Percentiles rank a stretch among this genome's conserved stretches.
These are phyloP conservation scores for Drosophila mojavensis DNA, from an alignment of 1,140 invertebrate species.

Conservation along the genomic window DNA sequence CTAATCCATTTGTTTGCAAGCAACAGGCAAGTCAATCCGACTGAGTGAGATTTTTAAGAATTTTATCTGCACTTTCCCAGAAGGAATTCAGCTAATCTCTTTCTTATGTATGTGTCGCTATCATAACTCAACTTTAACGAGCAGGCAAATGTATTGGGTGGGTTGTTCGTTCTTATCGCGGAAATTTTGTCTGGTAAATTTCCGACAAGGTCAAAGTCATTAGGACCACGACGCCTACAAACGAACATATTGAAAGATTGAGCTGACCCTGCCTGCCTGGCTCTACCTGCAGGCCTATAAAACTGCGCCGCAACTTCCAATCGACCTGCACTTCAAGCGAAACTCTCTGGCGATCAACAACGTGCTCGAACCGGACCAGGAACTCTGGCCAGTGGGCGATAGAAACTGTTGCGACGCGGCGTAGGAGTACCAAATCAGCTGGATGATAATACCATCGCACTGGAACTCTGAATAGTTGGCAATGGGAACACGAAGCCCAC, in stretches of 20 bases:
- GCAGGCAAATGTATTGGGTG: conserved; percentile 7
- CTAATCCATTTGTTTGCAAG: too few species aligned
- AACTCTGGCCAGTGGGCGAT: conserved; percentile 12
- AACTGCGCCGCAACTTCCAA: conserved; percentile 22
- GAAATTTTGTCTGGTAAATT: conserved; percentile 35
- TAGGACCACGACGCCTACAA: conserved; percentile 30
- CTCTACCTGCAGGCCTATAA: conserved; percentile 62
- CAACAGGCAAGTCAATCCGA: not conserved
- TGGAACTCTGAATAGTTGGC: conserved; percentile 10
- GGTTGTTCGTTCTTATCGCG: conserved; percentile 20
- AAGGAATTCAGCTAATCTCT: not conserved
- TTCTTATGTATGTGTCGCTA: not conserved
- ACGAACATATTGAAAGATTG: not conserved
- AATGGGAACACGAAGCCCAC: not conserved
- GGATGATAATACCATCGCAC: conserved; percentile 34
- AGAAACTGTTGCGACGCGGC: not conserved
- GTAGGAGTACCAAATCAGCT: not conserved
- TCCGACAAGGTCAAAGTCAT: conserved; percentile 69
- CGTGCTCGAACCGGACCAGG: conserved; percentile 12
- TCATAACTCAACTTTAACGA: not conserved
- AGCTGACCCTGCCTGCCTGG: not conserved
- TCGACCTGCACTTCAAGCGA: conserved; percentile 66
- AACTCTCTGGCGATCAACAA: conserved; percentile 51
- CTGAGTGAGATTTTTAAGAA: conserved; percentile 8
- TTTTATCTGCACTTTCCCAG: conserved; percentile 19